Evolutionary conservation across 2,888 invertebrate species (phyloP).

Genomic region (Ommatoiulus sabulosus): DNA sequence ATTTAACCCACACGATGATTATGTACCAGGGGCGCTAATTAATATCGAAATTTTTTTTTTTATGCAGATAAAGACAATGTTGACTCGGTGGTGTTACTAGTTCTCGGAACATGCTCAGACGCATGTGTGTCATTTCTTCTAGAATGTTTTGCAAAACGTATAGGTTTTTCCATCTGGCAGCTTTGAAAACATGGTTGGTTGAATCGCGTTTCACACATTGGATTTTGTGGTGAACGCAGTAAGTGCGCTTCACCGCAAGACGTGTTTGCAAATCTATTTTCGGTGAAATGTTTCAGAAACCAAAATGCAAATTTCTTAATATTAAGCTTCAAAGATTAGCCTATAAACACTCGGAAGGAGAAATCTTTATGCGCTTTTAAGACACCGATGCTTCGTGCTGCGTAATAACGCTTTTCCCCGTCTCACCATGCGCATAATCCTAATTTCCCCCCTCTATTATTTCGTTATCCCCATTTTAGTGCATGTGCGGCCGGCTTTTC

Average conservation of each 20-base stretch:
- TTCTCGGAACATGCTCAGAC: no score
- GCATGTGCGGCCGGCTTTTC: neutral
- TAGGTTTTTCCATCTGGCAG: neutral
- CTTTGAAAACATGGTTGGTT: neutral
- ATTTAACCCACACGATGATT: no score
- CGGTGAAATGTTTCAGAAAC: neutral
- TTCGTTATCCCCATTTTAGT: slow-evolving; percentile 17
- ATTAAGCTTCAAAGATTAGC: slow-evolving; percentile 2
- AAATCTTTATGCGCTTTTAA: neutral
- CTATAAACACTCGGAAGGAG: neutral
- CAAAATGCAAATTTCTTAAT: neutral
- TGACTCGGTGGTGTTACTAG: no score
- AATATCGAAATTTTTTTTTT: no score
- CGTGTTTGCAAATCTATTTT: neutral
- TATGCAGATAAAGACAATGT: no score
- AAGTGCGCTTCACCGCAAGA: neutral
- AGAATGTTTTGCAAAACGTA: no score
- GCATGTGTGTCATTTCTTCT: no score
- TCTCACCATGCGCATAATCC: neutral
- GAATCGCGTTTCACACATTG: neutral
- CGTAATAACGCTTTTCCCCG: neutral
- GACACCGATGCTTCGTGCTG: neutral
- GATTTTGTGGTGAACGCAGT: neutral
- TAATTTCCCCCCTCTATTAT: neutral
- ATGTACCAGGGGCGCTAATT: no score